A percentile compares a stretch with the other conserved stretches of the same genome.
Evolutionary conservation across 2,113 vertebrate species (phyloP).

Genomic region (Poeciliopsis retropinna): DNA sequence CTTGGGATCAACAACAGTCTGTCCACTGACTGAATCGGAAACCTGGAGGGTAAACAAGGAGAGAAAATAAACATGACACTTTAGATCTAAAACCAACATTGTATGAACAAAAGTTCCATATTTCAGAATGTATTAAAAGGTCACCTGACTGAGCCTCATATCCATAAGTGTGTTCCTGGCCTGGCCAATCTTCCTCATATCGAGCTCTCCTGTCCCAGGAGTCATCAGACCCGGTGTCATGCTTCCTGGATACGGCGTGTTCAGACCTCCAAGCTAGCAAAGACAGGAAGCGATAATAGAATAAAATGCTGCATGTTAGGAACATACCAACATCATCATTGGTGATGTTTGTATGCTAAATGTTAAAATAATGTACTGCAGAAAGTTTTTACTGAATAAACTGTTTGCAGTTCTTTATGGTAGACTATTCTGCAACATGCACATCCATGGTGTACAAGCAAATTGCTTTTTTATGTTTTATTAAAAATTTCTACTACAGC

Average conservation of each 20-base stretch:
- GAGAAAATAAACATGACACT: not conserved
- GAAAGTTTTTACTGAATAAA: not conserved
- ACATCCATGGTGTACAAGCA: not conserved
- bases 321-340: slow-evolving; percentile 8
- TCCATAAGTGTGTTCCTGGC: slow-evolving; percentile 99
- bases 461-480: not conserved
- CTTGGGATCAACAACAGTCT: slow-evolving; percentile 98
- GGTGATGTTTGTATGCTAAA: too few species aligned
- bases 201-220: slow-evolving; percentile 93
- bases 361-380: not conserved
- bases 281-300: slow-evolving; percentile 20
- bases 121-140: not conserved
- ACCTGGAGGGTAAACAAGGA: slow-evolving; percentile 78
- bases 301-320: not conserved
- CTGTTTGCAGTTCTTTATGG: not conserved
- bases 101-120: not conserved
- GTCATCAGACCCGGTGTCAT: slow-evolving; percentile 98
- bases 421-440: not conserved
- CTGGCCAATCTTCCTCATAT: slow-evolving; percentile 99
- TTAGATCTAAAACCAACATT: not conserved
- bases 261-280: slow-evolving; percentile 85
- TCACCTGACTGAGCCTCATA: slow-evolving; percentile 98
- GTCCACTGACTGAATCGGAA: slow-evolving; percentile 96
- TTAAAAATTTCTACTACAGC: not conserved
- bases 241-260: slow-evolving; percentile 93